Evolutionary conservation across 1,140 invertebrate species (phyloP), one percentile per base, ranked within the genome.

Genomic region (Bombus sibiricus): DNA sequence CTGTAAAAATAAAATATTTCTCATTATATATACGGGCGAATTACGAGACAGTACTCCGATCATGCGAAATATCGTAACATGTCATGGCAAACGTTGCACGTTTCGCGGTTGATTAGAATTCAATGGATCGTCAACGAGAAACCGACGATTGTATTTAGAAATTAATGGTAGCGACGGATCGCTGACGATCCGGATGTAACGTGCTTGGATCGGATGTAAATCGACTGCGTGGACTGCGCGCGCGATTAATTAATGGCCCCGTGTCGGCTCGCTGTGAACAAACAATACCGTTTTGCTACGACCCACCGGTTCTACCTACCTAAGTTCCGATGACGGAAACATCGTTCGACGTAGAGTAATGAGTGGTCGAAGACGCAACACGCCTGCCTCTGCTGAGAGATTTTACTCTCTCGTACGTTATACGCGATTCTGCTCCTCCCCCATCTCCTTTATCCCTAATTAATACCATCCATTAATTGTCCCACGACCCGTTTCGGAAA

Each of bases 381-480:
- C 22, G 82, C 59, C 43, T 12, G 22, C 43, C 34, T 25, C 43
- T 25, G 53, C 25, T 34, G 80, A 64, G 80, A 37, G 82, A 86
- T 90, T 91, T 87, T 88, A 92, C 86, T 85, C 75, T 87, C 86
- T 85, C 80, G 57, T 64, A 89, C 43, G 34, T 90, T 86, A 53
- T 64, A 53, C 53, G 10, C 5, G 22, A 28, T 12, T 28, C 57
- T 59, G 57, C 64, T 57, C 66, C 68, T 75, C 74, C 59, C 77
- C n/a, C 64, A 6, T 32, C 32, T 88, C 8, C 57, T 28, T 25
- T 28, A 77, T 64, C 74, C 57, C 86, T 91, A 92, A 92, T 90
- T 92, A 91, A 91, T 92, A 86, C 79, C 76, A 74, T 79, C 89
- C 86, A 92, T 92, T 92, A 92, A 91, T 92, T 73, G 89, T 74